phyloP scores from a whole-genome alignment of 2,113 vertebrate species.

The Syrmaticus mikado region DNA sequence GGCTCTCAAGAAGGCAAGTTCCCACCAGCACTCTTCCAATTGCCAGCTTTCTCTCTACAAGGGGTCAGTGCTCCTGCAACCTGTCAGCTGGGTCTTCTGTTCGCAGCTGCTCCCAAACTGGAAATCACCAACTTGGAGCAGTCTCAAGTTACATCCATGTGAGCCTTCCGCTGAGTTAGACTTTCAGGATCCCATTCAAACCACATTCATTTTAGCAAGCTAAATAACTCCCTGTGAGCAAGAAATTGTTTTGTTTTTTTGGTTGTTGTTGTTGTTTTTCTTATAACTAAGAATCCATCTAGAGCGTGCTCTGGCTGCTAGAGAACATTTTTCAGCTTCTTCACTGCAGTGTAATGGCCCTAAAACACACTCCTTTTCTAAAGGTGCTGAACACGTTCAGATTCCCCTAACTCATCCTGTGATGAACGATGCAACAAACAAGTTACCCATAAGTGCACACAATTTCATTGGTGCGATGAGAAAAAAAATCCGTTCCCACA shows the following conservation, averaged over 20 bases:
- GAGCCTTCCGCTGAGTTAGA: not conserved
- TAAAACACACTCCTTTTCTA: not conserved
- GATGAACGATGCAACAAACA: not conserved
- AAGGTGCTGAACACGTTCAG: not conserved
- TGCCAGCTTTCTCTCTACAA: not conserved
- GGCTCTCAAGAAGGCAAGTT: not conserved
- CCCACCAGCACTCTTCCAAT: not conserved
- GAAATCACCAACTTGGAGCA: constrained; percentile 23
- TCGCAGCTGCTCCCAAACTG: constrained; percentile 13
- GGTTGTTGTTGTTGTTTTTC: not conserved
- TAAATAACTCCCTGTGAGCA: constrained; percentile 20
- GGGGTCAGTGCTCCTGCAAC: not conserved
- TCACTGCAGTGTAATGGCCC: not conserved
- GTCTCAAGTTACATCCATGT: constrained; percentile 5
- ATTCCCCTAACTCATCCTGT: not conserved
- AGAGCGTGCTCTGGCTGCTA: constrained; percentile 1
- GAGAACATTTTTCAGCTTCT: not conserved
- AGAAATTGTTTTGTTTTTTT: not conserved
- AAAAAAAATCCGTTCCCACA: not conserved
- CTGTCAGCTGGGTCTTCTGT: not conserved
- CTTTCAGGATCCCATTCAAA: constrained; percentile 51
- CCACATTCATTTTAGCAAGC: constrained; percentile 49
- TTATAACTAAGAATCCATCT: constrained; percentile 1
- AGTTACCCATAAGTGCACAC: not conserved
- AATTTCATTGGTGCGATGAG: not conserved